A percentile compares a stretch with the other conserved stretches of the same genome.
phyloP scores from a whole-genome alignment of 2,113 vertebrate species.

The Ophthalmolycus amberensis region DNA sequence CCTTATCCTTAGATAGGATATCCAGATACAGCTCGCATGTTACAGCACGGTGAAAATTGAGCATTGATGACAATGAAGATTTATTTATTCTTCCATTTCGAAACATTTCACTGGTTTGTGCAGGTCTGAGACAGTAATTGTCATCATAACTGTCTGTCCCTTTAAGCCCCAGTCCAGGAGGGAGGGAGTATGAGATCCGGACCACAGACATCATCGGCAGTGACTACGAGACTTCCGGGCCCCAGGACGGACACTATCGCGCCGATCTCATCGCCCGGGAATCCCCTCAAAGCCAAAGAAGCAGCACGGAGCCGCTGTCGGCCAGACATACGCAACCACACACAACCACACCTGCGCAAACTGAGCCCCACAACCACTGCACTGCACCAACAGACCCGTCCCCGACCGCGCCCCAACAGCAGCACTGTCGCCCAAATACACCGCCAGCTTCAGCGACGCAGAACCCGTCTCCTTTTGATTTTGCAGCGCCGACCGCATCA shows the following conservation, averaged over 20 bases:
- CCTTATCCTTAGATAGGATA: background rate
- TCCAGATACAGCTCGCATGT: background rate
- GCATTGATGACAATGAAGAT: background rate
- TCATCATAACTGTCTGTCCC: conserved; percentile 21
- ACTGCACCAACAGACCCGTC: conserved; percentile 35
- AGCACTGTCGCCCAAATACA: conserved; percentile 43
- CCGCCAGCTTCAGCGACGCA: conserved; percentile 11
- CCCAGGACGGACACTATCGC: conserved; percentile 53
- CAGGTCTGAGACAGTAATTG: conserved; percentile 6
- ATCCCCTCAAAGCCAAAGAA: conserved; percentile 39
- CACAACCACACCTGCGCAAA: conserved; percentile 31
- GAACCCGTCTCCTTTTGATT: conserved; percentile 23
- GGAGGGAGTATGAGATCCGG: conserved; percentile 73
- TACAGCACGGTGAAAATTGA: background rate
- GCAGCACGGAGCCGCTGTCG: conserved; percentile 36
- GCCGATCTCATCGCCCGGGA: conserved; percentile 22
- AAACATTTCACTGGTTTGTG: background rate
- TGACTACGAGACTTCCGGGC: conserved; percentile 61
- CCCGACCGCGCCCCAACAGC: conserved; percentile 12
- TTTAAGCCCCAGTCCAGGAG: conserved; percentile 74
- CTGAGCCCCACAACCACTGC: conserved; percentile 50
- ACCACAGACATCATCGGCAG: conserved; percentile 76
- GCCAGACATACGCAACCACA: conserved; percentile 47
- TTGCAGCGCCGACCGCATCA: conserved; percentile 16
- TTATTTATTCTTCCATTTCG: too few relatives aligned